phyloP scores from a whole-genome alignment of 2,888 invertebrate genomes.

The Cheilosia grossa region DNA sequence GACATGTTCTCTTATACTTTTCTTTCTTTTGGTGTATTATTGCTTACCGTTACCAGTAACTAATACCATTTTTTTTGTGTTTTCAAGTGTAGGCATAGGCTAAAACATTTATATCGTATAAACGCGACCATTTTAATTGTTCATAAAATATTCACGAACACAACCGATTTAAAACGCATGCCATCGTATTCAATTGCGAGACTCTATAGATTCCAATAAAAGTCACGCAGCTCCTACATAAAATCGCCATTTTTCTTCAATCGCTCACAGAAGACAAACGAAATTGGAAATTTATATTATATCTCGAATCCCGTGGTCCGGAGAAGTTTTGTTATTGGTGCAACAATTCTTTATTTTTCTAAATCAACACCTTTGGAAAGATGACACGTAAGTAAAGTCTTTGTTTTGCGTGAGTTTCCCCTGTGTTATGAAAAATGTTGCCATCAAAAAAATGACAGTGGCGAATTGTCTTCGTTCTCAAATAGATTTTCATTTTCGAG shows the following conservation, averaged over 20 bases:
- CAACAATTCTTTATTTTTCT: conserved; percentile 64
- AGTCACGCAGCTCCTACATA: conserved; percentile 22
- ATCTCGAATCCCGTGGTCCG: conserved; percentile 50
- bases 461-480: background rate
- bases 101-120: too few relatives aligned
- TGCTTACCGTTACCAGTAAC: too few relatives aligned
- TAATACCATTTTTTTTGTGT: too few relatives aligned
- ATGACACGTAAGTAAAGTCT: conserved; percentile 58
- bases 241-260: conserved; percentile 54
- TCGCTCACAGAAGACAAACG: conserved; percentile 17
- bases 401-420: background rate
- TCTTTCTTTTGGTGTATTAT: too few relatives aligned
- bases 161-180: background rate
- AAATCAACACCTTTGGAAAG: conserved; percentile 55
- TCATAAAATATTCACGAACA: background rate
- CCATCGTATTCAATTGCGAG: conserved; percentile 21
- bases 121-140: too few relatives aligned
- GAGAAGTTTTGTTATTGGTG: conserved; percentile 63
- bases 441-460: background rate
- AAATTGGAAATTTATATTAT: conserved; percentile 17
- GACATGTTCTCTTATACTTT: too few relatives aligned
- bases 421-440: conserved; percentile 10
- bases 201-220: conserved; percentile 21
- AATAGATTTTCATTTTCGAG: background rate
- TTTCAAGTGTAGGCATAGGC: too few relatives aligned